Base-by-base conservation (phyloP, 2,797 vertebrate species). In the Gadopsis marmoratus region DNA sequence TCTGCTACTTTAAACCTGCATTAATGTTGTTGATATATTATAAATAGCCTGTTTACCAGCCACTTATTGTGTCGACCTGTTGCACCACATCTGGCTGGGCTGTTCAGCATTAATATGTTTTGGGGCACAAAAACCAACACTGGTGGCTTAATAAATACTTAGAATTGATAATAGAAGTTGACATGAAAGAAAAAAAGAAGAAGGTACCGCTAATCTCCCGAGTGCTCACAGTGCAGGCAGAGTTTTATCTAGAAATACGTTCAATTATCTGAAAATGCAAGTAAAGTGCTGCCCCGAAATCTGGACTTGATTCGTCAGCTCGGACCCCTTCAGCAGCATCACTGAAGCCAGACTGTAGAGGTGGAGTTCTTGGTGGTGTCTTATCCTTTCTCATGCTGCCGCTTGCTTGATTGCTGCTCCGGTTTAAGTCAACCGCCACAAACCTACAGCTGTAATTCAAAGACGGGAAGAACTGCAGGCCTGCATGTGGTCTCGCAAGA, bases 401-500 rank as follows among this genome's bases (percentile, higher is more conserved):
- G 10, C 29, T 58, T 37, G 33, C 53, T 50, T 59, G 39, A 2
- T 58, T 48, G 56, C 82, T 68, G 68, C 76, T 56, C 12, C 73
- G 67, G 78, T 72, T 74, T 31, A 70, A 73, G 71, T 3, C 80
- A 84, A 85, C 78, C 80, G 80, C 83, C 91, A 84, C 89, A 85
- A 85, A 81, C 70, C 76, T 56, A 69, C 59, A 86, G 85, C 33
- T 77, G 79, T 61, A 78, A 80, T 89, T 89, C 70, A 31, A 69
- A 63, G 77, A n/a, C 26, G 53, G 21, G 54, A 63, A 74, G 67
- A 72, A 68, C 54, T 64, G 76, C 72, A 50, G 76, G 69, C 71
- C 69, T 47, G 66, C 58, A 77, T 84, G 85, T 81, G 92, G 88
- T 87, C 79, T 75, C 64, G 10, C 17, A 23, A 72, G 90, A 90